Conservation (phyloP, 2,113 vertebrate species). For the Zosterops borbonicus region DNA sequence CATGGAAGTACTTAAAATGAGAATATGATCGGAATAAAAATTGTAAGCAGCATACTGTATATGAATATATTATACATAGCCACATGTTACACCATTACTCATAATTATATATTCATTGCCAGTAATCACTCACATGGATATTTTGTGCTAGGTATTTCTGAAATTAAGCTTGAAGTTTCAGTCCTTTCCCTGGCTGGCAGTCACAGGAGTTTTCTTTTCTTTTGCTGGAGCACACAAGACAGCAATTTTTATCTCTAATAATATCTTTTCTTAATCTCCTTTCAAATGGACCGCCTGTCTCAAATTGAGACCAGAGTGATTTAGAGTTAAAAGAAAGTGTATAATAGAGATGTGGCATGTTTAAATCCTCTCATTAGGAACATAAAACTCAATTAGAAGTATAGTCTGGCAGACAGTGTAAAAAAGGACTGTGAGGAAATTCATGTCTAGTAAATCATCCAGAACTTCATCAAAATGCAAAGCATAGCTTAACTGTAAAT, state of each 20-base stretch:
- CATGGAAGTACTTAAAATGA: not conserved
- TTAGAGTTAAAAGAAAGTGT: conserved; percentile 21
- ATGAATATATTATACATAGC: not conserved
- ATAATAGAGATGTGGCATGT: not conserved
- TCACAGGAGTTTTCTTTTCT: not conserved
- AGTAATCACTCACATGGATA: not conserved
- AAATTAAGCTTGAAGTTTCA: not conserved
- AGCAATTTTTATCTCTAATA: not conserved
- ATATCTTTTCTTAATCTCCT: conserved; percentile 33
- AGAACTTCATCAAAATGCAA: not conserved
- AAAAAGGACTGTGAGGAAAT: not conserved
- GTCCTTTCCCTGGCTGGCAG: not conserved
- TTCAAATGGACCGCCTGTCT: not conserved
- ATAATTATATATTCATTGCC: not conserved
- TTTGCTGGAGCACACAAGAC: not conserved
- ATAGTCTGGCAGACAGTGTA: not conserved
- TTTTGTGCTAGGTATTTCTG: not conserved
- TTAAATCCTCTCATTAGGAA: conserved; percentile 20
- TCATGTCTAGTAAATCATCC: not conserved
- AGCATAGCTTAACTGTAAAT: not conserved
- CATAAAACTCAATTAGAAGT: not conserved
- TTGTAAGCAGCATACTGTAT: not conserved
- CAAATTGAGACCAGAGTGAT: not conserved
- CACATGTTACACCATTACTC: not conserved
- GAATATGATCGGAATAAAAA: not conserved